A percentile compares a stretch with the other conserved stretches of the same genome.
Conservation (phyloP, 2,888 invertebrate genomes). For the Agrochola lychnidis region DNA sequence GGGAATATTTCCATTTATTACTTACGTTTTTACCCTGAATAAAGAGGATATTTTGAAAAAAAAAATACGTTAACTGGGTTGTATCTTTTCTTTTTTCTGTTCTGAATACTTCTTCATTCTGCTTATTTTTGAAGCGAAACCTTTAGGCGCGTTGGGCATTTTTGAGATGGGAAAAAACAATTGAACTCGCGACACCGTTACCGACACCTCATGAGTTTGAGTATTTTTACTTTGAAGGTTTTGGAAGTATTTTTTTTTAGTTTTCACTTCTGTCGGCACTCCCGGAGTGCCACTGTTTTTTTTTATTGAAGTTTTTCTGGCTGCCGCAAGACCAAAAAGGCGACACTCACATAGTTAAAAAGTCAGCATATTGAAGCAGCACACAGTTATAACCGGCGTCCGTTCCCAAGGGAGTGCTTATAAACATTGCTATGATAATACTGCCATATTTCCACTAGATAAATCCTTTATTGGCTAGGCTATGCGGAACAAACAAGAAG, state of each 20-base stretch:
- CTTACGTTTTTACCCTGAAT: not conserved
- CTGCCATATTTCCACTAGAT: slow-evolving; percentile 38
- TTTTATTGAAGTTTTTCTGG: slow-evolving; percentile 5
- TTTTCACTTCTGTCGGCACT: too few relatives aligned
- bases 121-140: not conserved
- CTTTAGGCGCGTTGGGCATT: too few relatives aligned
- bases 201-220: too few relatives aligned
- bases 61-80: too few relatives aligned
- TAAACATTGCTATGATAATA: slow-evolving; percentile 45
- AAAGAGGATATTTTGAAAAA: not conserved
- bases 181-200: too few relatives aligned
- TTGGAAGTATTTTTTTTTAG: too few relatives aligned
- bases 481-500: slow-evolving; percentile 15
- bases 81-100: not conserved
- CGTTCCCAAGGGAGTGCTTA: slow-evolving; percentile 41
- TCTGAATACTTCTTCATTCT: not conserved
- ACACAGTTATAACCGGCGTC: slow-evolving; percentile 34
- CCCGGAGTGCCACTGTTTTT: too few relatives aligned
- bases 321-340: slow-evolving; percentile 18
- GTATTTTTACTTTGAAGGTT: too few relatives aligned
- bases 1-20: not conserved
- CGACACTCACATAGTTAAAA: slow-evolving; percentile 45
- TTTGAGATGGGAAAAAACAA: too few relatives aligned
- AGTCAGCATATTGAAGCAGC: slow-evolving; percentile 49
- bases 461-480: slow-evolving; percentile 25